phyloP scores from a whole-genome alignment of 2,888 invertebrate genomes.

The Oscheius onirici region DNA sequence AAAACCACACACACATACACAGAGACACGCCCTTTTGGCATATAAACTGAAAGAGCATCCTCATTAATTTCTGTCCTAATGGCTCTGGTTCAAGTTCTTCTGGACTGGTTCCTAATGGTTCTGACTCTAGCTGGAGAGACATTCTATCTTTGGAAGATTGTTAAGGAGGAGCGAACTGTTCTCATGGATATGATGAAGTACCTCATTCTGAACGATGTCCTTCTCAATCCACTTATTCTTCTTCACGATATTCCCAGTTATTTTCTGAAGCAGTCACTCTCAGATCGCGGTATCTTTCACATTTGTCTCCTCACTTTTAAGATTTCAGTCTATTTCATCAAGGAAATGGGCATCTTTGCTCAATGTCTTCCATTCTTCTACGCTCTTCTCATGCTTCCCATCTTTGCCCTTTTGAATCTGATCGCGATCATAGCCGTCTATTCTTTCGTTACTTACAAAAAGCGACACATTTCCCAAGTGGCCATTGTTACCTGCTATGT shows the following conservation, averaged over 20 bases:
- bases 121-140: not conserved
- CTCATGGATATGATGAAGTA: constrained; percentile 26
- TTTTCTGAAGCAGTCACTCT: constrained; percentile 1
- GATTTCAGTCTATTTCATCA: not conserved
- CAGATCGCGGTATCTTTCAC: not conserved
- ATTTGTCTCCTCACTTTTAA: not conserved
- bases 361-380: constrained; percentile 24
- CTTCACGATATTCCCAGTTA: constrained; percentile 22
- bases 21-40: too few species aligned
- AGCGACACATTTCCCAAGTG: not conserved
- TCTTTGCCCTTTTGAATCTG: constrained; percentile 1
- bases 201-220: constrained; percentile 5
- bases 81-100: constrained; percentile 10
- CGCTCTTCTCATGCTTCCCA: constrained; percentile 22
- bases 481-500: constrained; percentile 8
- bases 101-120: constrained; percentile 19
- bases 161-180: not conserved
- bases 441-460: constrained; percentile 5
- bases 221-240: not conserved
- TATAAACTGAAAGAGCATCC: too few species aligned
- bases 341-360: not conserved
- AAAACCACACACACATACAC: too few species aligned
- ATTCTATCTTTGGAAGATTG: constrained; percentile 3
- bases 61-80: not conserved
- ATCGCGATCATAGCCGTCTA: constrained; percentile 12